Evolutionary conservation across 2,888 invertebrate species (phyloP).

Genomic region (Phengaris alcon): DNA sequence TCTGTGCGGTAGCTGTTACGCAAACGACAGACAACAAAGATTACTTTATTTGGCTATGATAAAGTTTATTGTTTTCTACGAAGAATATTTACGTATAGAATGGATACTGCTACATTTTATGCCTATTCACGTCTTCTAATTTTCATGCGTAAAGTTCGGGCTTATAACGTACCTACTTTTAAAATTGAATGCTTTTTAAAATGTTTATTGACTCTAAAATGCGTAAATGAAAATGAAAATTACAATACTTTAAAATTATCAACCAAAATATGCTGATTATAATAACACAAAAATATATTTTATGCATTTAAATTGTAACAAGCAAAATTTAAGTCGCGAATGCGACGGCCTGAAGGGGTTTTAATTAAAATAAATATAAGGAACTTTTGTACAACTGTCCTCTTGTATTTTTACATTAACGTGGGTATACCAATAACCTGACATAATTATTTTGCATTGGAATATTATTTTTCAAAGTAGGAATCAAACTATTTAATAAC

Average conservation of each 20-base stretch:
- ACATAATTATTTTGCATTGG: too few relatives aligned
- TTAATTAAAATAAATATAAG: slow-evolving; percentile 6
- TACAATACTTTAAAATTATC: not conserved
- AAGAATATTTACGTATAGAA: not conserved
- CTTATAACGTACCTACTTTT: not conserved
- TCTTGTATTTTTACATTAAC: not conserved
- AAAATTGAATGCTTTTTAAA: not conserved
- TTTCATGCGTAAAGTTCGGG: not conserved
- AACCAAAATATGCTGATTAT: not conserved
- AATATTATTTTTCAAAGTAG: too few relatives aligned
- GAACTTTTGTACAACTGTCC: not conserved
- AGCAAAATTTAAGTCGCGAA: not conserved
- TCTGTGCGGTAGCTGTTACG: not conserved
- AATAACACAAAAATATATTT: not conserved
- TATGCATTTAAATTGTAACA: slow-evolving; percentile 10
- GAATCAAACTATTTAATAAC: too few relatives aligned
- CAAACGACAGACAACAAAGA: not conserved
- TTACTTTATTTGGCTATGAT: slow-evolving; percentile 16
- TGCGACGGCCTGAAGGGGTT: not conserved
- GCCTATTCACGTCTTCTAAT: not conserved
- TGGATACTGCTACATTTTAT: not conserved
- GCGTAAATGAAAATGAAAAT: not conserved
- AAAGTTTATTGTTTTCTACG: slow-evolving; percentile 14
- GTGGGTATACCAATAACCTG: too few relatives aligned
- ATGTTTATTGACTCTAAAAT: not conserved